Evolutionary conservation across 2,888 invertebrate species (phyloP).

Genomic region (Thereva nobilitata): DNA sequence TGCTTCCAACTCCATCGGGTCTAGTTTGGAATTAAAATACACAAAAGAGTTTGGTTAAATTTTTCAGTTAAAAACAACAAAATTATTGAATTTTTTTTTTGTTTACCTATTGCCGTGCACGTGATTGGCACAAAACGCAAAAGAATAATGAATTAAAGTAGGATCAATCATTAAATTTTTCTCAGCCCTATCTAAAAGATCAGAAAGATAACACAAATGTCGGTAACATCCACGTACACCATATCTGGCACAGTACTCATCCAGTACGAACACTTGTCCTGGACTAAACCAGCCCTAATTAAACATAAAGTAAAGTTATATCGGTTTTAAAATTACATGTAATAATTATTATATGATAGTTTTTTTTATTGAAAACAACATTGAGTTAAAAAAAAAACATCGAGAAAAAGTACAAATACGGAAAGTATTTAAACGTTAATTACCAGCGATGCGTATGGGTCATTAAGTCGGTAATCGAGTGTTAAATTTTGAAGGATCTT

Average conservation of each 20-base stretch:
- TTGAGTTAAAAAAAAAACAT: background rate
- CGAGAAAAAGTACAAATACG: background rate
- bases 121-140: slow-evolving; percentile 99
- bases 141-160: slow-evolving; percentile 97
- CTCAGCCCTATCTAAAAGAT: slow-evolving; percentile 93
- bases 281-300: slow-evolving; percentile 98
- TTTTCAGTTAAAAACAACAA: background rate
- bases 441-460: slow-evolving; percentile 98
- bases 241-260: slow-evolving; percentile 97
- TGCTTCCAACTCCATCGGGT: slow-evolving; percentile 98
- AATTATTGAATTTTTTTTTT: slow-evolving; percentile 6
- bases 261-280: slow-evolving; percentile 97
- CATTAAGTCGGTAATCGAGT: slow-evolving; percentile 92
- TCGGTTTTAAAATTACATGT: background rate
- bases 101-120: slow-evolving; percentile 96
- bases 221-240: slow-evolving; percentile 97
- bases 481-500: slow-evolving; percentile 89
- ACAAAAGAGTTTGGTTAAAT: background rate
- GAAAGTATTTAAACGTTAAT: slow-evolving; percentile 48
- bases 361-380: slow-evolving; percentile 6
- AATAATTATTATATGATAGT: no score
- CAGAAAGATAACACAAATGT: slow-evolving; percentile 93
- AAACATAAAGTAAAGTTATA: background rate
- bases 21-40: slow-evolving; percentile 60
- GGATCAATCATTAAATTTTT: slow-evolving; percentile 96